Conservation (phyloP, 2,797 vertebrate species). For the Lycodopsis pacificus region DNA sequence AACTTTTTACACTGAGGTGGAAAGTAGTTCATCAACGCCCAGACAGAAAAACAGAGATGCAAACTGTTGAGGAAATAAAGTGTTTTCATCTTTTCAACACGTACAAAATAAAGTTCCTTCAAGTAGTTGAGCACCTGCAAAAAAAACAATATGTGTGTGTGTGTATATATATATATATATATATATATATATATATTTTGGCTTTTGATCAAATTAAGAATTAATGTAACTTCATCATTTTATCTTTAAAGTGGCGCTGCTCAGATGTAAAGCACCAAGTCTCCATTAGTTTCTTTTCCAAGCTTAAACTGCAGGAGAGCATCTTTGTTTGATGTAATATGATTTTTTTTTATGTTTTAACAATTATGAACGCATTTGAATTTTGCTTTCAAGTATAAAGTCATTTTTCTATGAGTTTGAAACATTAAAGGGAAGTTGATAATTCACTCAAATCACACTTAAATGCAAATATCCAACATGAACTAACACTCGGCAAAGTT, state of each 20-base stretch:
- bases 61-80: conserved; percentile 43
- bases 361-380: neutral
- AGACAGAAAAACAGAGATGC: conserved; percentile 30
- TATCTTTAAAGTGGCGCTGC: neutral
- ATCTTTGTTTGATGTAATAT: neutral
- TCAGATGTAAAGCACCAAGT: neutral
- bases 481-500: neutral
- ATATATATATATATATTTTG: neutral
- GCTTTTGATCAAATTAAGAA: conserved; percentile 3
- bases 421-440: conserved; percentile 7
- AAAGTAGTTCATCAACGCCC: conserved; percentile 64
- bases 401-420: neutral
- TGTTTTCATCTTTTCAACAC: conserved; percentile 18
- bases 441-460: neutral
- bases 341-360: neutral
- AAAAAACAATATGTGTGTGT: neutral
- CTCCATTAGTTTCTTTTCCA: neutral
- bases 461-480: conserved; percentile 10
- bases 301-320: neutral
- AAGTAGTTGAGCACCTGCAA: neutral
- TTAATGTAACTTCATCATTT: rapidly evolving
- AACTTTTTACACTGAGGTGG: conserved; percentile 58
- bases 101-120: conserved; percentile 11
- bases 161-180: neutral
- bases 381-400: neutral